Evolutionary conservation across 2,888 invertebrate species (phyloP), one percentile per base, ranked within the genome.

Genomic region (Nomada lathburiana): DNA sequence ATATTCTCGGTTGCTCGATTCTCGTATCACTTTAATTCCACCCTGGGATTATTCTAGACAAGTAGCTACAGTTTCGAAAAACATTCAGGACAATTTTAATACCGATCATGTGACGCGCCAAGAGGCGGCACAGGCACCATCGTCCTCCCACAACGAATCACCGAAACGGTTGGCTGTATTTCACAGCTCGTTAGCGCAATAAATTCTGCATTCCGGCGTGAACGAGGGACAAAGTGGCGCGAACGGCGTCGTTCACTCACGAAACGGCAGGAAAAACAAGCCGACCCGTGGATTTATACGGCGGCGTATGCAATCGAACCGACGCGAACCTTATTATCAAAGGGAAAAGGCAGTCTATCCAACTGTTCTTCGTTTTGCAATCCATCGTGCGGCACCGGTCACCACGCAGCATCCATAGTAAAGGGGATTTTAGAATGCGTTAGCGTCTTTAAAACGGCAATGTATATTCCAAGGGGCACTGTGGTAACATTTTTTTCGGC

Each of bases 341-440:
- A 13, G 29, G 52, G 64, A 62, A 53, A 29, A 57, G 70, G 29
- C 60, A 13, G 29, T 63, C 42, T 67, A 44, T n/a, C 16, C 60
- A n/a, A 55, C 44, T 60, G 65, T 62, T 73, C 59, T 65, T 62
- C 55, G 52, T 68, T 86, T 79, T 59, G 62, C 68, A n/a, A 65
- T 76, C 23, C n/a, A 47, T 2, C 23, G n/a, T 10, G 11, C 47
- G 23, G 55, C 55, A 62, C 36, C 59, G 18, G 52, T 44, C 62
- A 20, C 59, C 10, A 65, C 74, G 47, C 64, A 60, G 67, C 52
- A 36, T 74, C 74, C 80, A 77, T 84, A 80, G 36, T 68, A 74
- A 74, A 59, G 57, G 16, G n/a, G 2, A 59, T 52, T 29, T 20
- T 23, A 47, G 70, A 63, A 75, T 77, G 72, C 63, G 52, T 50